phyloP scores from a whole-genome alignment of 2,113 vertebrate genomes.

The Pseudonaja textilis region DNA sequence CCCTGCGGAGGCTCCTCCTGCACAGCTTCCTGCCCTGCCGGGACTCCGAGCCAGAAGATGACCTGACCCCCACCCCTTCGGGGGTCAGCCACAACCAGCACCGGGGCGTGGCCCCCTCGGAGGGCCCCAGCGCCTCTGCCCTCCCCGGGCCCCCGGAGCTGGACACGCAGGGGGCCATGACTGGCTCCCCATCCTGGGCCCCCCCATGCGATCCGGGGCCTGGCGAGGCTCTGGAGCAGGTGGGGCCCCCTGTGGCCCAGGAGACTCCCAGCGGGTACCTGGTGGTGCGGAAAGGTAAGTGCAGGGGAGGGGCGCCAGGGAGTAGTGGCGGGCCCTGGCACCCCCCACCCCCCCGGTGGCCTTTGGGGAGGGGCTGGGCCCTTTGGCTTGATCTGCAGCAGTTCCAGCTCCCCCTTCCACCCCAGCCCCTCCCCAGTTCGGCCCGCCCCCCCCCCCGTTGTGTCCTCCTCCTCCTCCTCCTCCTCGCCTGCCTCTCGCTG shows the following conservation, averaged over 20 bases:
- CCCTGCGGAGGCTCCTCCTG: constrained; percentile 65
- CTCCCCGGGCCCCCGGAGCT: not conserved
- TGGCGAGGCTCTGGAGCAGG: not conserved
- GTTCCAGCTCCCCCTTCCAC: not conserved
- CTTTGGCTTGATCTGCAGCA: not conserved
- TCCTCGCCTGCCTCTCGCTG: too few relatives aligned
- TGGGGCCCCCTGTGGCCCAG: constrained; percentile 16
- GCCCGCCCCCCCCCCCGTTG: too few relatives aligned
- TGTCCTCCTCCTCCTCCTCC: too few relatives aligned
- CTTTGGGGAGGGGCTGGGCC: not conserved
- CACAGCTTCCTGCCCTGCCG: constrained; percentile 48
- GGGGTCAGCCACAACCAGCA: constrained; percentile 34
- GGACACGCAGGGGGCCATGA: not conserved
- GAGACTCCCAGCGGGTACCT: constrained; percentile 43
- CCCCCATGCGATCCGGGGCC: accelerated
- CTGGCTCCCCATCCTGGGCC: not conserved
- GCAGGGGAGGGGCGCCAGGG: not conserved
- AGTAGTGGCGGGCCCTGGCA: not conserved
- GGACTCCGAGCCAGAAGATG: constrained; percentile 46
- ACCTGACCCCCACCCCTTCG: constrained; percentile 65
- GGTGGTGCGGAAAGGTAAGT: constrained; percentile 75
- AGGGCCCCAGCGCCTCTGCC: not conserved
- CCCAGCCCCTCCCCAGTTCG: too few relatives aligned
- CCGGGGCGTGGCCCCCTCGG: constrained; percentile 3
- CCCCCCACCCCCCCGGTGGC: not conserved